Percentiles rank a stretch among this genome's conserved stretches.
Evolutionary conservation across 2,113 vertebrate species (phyloP).

Genomic region (Syngnathus floridae): DNA sequence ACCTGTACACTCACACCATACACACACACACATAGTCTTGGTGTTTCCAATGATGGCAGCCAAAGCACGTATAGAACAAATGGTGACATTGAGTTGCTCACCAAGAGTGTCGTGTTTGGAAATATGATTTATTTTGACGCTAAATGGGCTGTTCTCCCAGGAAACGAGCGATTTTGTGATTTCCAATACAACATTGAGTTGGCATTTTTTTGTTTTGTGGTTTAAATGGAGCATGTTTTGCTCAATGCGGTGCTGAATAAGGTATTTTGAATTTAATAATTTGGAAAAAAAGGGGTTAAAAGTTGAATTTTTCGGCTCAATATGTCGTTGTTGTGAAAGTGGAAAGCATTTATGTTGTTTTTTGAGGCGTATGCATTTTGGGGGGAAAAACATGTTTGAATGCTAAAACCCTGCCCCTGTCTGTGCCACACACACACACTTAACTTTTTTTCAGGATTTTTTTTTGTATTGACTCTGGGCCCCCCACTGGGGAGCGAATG

Average conservation of each 20-base stretch:
- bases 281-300: too few species aligned
- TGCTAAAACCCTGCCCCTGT: slow-evolving; percentile 9
- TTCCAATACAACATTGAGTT: background rate
- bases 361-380: background rate
- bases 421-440: slow-evolving; percentile 12
- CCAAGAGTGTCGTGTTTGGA: background rate
- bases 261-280: too few species aligned
- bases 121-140: background rate
- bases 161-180: background rate
- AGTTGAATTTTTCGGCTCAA: background rate
- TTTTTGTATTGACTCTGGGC: slow-evolving; percentile 53
- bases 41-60: background rate
- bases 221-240: background rate
- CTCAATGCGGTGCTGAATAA: too few species aligned
- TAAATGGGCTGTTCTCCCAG: background rate
- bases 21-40: background rate
- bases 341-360: too few species aligned
- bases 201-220: background rate
- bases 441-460: slow-evolving; percentile 30
- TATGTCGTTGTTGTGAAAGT: background rate
- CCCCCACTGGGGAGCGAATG: slow-evolving; percentile 41
- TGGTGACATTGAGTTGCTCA: background rate
- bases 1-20: slow-evolving; percentile 13
- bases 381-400: slow-evolving; percentile 16
- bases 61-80: background rate